A percentile compares a stretch with the other conserved stretches of the same genome.
Conservation (phyloP, 2,797 vertebrate genomes). For the Darevskia mixta region DNA sequence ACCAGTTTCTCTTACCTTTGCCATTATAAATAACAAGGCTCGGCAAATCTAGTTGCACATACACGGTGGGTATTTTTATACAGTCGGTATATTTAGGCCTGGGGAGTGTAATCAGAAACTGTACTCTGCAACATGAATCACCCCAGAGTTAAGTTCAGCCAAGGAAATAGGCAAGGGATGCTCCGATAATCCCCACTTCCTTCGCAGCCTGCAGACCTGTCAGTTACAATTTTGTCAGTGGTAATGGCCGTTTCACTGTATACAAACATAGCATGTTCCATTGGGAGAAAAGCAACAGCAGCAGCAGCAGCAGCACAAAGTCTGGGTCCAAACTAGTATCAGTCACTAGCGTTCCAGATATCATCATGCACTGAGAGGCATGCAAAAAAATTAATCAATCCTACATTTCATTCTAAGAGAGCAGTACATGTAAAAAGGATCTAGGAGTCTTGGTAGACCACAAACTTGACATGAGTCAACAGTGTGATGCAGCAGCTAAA, state of each 20-base stretch:
- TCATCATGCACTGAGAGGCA: no score
- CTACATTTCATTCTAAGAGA: background rate
- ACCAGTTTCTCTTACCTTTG: conserved; percentile 2
- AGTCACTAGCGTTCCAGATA: background rate
- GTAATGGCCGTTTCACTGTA: background rate
- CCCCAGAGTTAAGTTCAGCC: conserved; percentile 36
- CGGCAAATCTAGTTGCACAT: background rate
- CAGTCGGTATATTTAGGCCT: conserved; percentile 25
- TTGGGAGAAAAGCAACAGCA: background rate
- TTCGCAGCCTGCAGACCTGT: conserved; percentile 23
- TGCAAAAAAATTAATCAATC: background rate
- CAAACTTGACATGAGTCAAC: no score
- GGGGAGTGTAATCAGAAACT: conserved; percentile 25
- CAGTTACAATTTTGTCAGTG: conserved; percentile 26
- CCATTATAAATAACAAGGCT: conserved; percentile 34
- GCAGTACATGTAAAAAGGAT: no score
- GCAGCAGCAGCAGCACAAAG: background rate
- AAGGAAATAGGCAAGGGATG: conserved; percentile 20
- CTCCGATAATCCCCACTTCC: conserved; percentile 32
- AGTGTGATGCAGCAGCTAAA: no score
- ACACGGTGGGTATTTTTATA: conserved; percentile 23
- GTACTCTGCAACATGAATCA: conserved; percentile 23
- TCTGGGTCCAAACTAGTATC: background rate
- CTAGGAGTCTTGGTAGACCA: no score
- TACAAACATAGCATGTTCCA: conserved; percentile 23